phyloP scores from a whole-genome alignment of 2,113 vertebrate species.

The Herpetotheres cachinnans region DNA sequence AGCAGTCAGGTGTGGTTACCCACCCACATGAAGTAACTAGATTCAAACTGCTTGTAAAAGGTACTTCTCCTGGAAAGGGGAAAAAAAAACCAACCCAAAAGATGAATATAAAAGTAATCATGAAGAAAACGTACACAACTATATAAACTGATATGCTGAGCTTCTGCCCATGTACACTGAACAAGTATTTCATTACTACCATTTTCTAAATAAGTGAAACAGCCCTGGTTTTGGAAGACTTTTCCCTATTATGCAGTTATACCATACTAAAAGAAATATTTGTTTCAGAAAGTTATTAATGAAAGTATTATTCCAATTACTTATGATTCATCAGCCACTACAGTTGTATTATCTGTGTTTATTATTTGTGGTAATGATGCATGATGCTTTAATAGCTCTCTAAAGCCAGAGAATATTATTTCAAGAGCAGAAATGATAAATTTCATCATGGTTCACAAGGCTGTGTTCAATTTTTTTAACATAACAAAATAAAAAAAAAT shows the following conservation, averaged over 20 bases:
- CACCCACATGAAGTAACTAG: neutral
- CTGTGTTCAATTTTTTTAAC: neutral
- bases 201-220: neutral
- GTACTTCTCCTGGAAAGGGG: neutral
- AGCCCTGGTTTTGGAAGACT: neutral
- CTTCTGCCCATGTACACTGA: neutral
- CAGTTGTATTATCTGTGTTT: neutral
- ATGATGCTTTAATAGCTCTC: slow-evolving; percentile 3
- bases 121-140: neutral
- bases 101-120: neutral
- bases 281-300: slow-evolving; percentile 6
- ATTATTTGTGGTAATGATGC: slow-evolving; percentile 25
- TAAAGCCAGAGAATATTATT: neutral
- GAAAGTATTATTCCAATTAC: neutral
- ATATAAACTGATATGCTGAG: neutral
- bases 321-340: slow-evolving; percentile 4
- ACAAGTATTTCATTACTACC: neutral
- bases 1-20: neutral
- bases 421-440: neutral
- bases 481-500: neutral
- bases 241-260: neutral
- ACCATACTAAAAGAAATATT: neutral
- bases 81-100: neutral
- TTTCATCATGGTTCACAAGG: neutral
- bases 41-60: neutral